Conservation (phyloP, 2,888 invertebrate species). For the Lamellibrachia columna region DNA sequence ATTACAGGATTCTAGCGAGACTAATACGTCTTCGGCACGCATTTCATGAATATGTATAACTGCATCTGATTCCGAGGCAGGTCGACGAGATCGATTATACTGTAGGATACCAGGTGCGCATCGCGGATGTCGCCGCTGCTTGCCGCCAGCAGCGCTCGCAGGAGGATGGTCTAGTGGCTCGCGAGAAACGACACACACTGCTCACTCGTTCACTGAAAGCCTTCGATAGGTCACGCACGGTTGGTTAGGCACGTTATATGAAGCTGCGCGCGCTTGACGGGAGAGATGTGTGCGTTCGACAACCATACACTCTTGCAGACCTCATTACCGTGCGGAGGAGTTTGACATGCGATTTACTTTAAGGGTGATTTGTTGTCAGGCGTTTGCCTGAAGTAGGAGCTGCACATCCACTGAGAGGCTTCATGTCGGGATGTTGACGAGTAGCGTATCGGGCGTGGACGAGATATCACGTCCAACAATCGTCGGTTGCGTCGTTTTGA, state of each 20-base stretch:
- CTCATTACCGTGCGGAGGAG: neutral
- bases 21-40: no score
- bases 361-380: neutral
- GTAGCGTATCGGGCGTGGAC: neutral
- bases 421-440: neutral
- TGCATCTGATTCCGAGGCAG: neutral
- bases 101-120: neutral
- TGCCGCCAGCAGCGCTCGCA: neutral
- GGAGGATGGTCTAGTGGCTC: neutral
- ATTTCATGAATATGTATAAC: slow-evolving; percentile 12
- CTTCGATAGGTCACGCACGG: neutral
- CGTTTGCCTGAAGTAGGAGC: neutral
- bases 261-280: neutral
- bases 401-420: neutral
- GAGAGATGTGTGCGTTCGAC: slow-evolving; percentile 2
- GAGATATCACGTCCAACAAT: neutral
- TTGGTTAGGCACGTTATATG: neutral
- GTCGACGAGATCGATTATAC: neutral
- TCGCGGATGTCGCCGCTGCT: neutral
- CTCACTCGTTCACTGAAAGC: neutral
- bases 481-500: neutral
- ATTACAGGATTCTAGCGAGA: neutral
- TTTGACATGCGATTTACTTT: neutral
- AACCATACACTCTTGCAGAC: neutral
- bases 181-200: neutral